Percentiles rank a stretch among this genome's conserved stretches.
phyloP scores from a whole-genome alignment of 2,888 invertebrate genomes.

The Drosophila nr. medialis region DNA sequence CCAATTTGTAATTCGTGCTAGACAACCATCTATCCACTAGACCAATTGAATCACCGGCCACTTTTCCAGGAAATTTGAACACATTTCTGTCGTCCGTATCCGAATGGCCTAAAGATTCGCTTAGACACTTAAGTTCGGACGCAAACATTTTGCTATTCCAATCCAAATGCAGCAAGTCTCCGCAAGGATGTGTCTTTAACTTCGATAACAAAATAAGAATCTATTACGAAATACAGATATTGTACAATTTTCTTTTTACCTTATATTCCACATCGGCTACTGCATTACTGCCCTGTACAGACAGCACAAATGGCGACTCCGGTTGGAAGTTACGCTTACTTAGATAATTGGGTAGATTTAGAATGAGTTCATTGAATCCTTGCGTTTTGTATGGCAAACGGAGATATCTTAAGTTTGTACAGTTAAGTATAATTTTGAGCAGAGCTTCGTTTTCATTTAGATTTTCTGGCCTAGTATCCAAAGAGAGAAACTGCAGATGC shows the following conservation, averaged over 20 bases:
- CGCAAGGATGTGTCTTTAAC: slow-evolving; percentile 4
- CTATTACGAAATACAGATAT: neutral
- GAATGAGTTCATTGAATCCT: slow-evolving; percentile 7
- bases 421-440: slow-evolving; percentile 1
- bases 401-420: slow-evolving; percentile 17
- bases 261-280: slow-evolving; percentile 6
- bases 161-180: slow-evolving; percentile 24
- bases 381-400: slow-evolving; percentile 14
- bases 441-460: neutral
- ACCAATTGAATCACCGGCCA: slow-evolving; percentile 16
- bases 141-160: slow-evolving; percentile 14
- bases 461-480: slow-evolving; percentile 8
- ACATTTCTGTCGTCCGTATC: neutral
- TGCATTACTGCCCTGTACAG: neutral
- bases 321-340: neutral
- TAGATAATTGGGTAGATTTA: slow-evolving; percentile 11
- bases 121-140: slow-evolving; percentile 11
- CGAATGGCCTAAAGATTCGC: neutral
- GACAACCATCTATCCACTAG: slow-evolving; percentile 19
- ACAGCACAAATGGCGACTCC: slow-evolving; percentile 22
- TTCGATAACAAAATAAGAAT: neutral
- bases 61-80: slow-evolving; percentile 29
- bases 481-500: slow-evolving; percentile 18
- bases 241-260: slow-evolving; percentile 11
- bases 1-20: slow-evolving; percentile 24